Evolutionary conservation across 2,888 invertebrate genomes (phyloP), one percentile per base, ranked within the genome.

Genomic region (Phragmatobia fuliginosa): DNA sequence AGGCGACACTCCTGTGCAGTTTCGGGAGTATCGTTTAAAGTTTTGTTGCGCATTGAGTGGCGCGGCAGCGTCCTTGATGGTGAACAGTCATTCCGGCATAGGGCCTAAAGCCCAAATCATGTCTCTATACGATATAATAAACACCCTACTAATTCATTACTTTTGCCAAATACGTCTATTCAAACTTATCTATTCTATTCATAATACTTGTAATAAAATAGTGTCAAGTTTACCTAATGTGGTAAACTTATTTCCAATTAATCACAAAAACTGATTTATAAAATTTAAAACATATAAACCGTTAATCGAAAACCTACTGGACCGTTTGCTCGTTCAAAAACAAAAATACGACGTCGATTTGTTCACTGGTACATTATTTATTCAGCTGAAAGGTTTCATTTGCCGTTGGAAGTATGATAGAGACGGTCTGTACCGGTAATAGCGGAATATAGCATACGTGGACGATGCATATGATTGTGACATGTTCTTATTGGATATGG

Each of bases 361-460:
- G 72, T 77, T 67, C 76, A 68, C 62, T 67, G 58, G 33, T 71
- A 73, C 75, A 82, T 87, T 88, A 89, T 87, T 87, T 88, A 88
- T 90, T 86, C 88, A 83, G 79, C 78, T 84, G 88, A 90, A 87
- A 84, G 83, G 85, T 85, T 88, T 89, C 90, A 90, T 91, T 90
- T 91, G 86, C 84, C 79, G 76, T 77, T 82, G 87, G 88, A 90
- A 88, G 88, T 88, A 88, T 83, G 73, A 75, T 72, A 72, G 76
- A 80, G 80, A 80, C 78, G 76, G 72, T 67, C 33, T 70, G 76
- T 77, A 75, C 80, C 66, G 71, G 79, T 75, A 80, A 81, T 81
- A 83, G 78, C 67, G 73, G 81, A 82, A 81, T 80, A 76, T 79
- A 76, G 83, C 83, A 71, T 77, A 80, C 74, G 69, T 61, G 76